phyloP scores from a whole-genome alignment of 1,140 invertebrate species.

The Ooceraea biroi region DNA sequence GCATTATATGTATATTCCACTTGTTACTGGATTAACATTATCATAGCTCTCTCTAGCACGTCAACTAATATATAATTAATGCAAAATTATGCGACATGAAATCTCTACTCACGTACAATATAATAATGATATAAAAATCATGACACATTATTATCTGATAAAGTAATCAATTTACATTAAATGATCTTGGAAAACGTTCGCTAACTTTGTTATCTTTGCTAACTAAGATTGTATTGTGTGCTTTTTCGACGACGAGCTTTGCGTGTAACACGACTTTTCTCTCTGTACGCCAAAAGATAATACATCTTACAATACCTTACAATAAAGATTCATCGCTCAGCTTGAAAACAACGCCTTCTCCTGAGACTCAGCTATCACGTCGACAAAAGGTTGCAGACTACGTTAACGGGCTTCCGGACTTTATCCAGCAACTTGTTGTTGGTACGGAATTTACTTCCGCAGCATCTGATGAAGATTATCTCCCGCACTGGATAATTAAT shows the following conservation, averaged over 20 bases:
- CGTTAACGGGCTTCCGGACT: constrained; percentile 27
- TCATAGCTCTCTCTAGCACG: neutral
- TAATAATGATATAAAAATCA: neutral
- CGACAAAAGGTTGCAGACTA: constrained; percentile 5
- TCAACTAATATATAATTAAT: constrained; percentile 4
- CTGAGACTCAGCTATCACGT: neutral
- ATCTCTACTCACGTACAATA: too few relatives aligned
- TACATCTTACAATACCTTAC: neutral
- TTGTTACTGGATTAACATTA: constrained; percentile 18
- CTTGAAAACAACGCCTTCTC: neutral
- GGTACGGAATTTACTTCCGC: constrained; percentile 4
- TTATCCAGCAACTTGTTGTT: constrained; percentile 24
- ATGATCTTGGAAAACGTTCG: constrained; percentile 4
- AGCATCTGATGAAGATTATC: too few relatives aligned
- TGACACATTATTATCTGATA: neutral
- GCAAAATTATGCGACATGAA: neutral
- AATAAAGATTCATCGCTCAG: constrained; percentile 38
- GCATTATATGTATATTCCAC: neutral
- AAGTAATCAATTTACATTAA: constrained; percentile 4
- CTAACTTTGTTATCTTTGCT: neutral
- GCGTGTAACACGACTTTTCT: constrained; percentile 23
- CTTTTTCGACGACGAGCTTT: neutral
- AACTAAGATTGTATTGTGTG: neutral
- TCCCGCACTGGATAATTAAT: constrained; percentile 22
- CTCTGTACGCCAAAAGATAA: constrained; percentile 19